A percentile compares a stretch with the other conserved stretches of the same genome.
These are phyloP conservation scores for Hoplodrina blanda DNA, from an alignment of 2,888 invertebrate genomes.

Conservation along the genomic window DNA sequence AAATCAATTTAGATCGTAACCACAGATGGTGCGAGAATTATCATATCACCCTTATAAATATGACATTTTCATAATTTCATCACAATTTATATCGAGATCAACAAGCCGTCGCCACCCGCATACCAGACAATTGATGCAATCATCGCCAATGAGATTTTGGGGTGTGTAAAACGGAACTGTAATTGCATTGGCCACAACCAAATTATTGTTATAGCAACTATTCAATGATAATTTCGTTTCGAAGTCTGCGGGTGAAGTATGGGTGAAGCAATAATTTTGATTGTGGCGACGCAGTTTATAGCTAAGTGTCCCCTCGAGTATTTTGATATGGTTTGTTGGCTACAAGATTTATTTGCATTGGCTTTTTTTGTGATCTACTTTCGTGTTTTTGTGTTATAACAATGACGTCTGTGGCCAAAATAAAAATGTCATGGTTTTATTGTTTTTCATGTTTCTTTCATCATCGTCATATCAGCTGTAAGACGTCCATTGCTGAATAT, in stretches of 20 bases:
- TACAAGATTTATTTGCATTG: constrained; percentile 49
- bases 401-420: constrained; percentile 12
- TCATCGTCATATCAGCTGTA: background rate
- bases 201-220: constrained; percentile 87
- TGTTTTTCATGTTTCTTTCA: constrained; percentile 9
- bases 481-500: too few relatives aligned
- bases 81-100: constrained; percentile 86
- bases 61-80: constrained; percentile 82
- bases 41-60: constrained; percentile 69
- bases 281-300: constrained; percentile 57
- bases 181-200: constrained; percentile 89
- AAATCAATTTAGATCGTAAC: constrained; percentile 48
- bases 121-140: constrained; percentile 89
- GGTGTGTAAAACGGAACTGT: constrained; percentile 85
- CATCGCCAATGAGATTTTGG: constrained; percentile 88
- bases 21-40: constrained; percentile 75
- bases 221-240: constrained; percentile 86
- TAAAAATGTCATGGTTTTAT: constrained; percentile 29
- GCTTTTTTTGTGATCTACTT: constrained; percentile 36
- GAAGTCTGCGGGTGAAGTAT: constrained; percentile 79
- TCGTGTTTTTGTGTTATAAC: constrained; percentile 26
- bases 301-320: constrained; percentile 51
- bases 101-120: constrained; percentile 89
- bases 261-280: constrained; percentile 70
- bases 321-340: constrained; percentile 57